Conservation (phyloP, 92 coral and sea anemone genomes). For the Nematostella vectensis region DNA sequence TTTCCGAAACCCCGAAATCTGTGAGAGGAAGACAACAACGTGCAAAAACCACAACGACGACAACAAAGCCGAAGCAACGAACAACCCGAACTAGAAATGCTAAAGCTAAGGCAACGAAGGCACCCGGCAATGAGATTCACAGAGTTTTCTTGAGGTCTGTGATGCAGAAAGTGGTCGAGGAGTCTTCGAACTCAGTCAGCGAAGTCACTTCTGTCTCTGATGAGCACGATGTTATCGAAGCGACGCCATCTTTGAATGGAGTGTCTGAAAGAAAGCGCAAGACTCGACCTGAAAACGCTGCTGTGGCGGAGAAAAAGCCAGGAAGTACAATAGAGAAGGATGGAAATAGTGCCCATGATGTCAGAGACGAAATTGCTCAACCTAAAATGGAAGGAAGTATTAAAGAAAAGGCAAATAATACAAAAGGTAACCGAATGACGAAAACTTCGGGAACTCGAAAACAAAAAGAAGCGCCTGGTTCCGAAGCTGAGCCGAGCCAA, state of each 20-base stretch:
- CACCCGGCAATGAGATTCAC: slow-evolving; percentile 6
- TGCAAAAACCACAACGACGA: slow-evolving; percentile 13
- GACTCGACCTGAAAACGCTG: slow-evolving; percentile 8
- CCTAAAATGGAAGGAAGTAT: no score
- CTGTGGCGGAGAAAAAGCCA: background rate
- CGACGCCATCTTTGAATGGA: slow-evolving; percentile 27
- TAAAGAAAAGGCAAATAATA: no score
- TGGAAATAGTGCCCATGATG: background rate
- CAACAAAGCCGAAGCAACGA: slow-evolving; percentile 7
- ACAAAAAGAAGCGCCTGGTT: no score
- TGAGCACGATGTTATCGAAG: slow-evolving; percentile 64
- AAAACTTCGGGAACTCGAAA: no score
- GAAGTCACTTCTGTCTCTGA: slow-evolving; percentile 67
- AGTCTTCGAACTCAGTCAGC: slow-evolving; percentile 29
- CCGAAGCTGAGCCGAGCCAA: no score
- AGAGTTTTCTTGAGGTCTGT: slow-evolving; percentile 18
- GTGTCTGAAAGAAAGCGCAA: slow-evolving; percentile 36
- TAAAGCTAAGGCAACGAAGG: slow-evolving; percentile 18
- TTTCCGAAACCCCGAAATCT: slow-evolving; percentile 21
- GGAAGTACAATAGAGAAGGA: background rate
- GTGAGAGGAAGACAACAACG: slow-evolving; percentile 19
- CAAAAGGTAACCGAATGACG: no score
- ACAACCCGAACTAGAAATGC: slow-evolving; percentile 8
- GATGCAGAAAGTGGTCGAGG: slow-evolving; percentile 10
- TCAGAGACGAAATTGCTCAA: no score